Base-by-base conservation (phyloP, 2,888 invertebrate species). In the Caenorhabditis japonica region DNA sequence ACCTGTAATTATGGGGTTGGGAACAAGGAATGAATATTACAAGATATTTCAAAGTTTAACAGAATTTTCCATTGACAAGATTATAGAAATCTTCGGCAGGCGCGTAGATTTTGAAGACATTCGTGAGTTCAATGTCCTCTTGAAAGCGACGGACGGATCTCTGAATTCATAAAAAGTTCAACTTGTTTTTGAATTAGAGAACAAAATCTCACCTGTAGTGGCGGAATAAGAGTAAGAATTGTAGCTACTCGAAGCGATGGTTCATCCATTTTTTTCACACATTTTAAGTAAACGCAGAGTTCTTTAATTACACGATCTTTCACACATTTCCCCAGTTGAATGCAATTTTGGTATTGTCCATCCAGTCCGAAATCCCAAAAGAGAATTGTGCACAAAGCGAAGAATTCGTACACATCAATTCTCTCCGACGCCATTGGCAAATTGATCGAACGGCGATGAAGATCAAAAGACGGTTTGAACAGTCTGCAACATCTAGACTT, bases 301-400 rank as follows among this genome's bases (percentile, higher is more conserved):
- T 73, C 73, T 21, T 21, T 55, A 47, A 66, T 55, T 3, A 73
- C 56, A 30, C 44, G 49, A 7, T 66, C 56, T 19, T 59, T 59
- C 3, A 73, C 56, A 13, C 43, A 25, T 19, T 41, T 53, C 10
- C 72, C 60, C 19, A 73, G 19, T 23, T 33, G 36, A n/a, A 56
- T 23, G 30, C 73, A 66, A 2, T 60, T 43, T 3, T 73, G 66
- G n/a, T 21, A 38, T 44, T 73, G 73, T 0, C 61, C 66, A 15
- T 55, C 56, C 4, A 73, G 38, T 12, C 73, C 73, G 15, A 66
- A 73, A 51, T 73, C 73, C 73, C 73, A 73, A 15, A 73, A 56
- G 12, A 66, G 17, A 4, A 66, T 19, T 3, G 66, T 59, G 46
- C 66, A 60, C 0, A 73, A 55, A 0, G 61, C 55, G 38, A 73